phyloP scores from a whole-genome alignment of 92 coral and sea anemone genomes.

The Umimayanthus chanpuru region DNA sequence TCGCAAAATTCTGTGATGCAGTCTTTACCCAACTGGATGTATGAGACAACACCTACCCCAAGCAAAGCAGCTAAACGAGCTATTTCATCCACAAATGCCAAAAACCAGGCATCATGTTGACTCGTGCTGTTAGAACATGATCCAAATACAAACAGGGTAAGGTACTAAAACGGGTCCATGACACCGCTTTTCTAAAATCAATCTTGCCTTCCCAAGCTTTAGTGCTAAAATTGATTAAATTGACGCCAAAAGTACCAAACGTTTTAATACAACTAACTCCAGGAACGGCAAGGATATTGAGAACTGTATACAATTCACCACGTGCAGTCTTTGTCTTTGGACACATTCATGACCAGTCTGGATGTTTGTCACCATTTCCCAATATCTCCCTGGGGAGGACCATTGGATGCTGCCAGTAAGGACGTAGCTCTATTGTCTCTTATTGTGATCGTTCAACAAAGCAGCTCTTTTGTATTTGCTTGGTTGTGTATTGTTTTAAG shows the following conservation, averaged over 20 bases:
- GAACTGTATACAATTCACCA: background rate
- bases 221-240: background rate
- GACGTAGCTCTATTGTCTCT: too few species aligned
- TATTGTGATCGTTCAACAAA: too few species aligned
- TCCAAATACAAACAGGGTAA: background rate
- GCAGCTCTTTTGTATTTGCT: too few species aligned
- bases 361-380: conserved; percentile 29
- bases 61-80: conserved; percentile 19
- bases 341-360: conserved; percentile 46
- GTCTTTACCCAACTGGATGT: background rate
- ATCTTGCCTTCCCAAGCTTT: background rate
- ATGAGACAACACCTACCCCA: conserved; percentile 17
- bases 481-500: too few species aligned
- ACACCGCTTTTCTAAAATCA: conserved; percentile 23
- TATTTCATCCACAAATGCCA: conserved; percentile 29
- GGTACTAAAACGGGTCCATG: conserved; percentile 29
- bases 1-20: conserved; percentile 31
- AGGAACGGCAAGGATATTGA: conserved; percentile 41
- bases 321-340: too few species aligned
- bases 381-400: conserved; percentile 29
- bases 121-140: conserved; percentile 20
- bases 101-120: background rate
- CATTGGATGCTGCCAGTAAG: conserved; percentile 45
- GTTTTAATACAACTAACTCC: conserved; percentile 37
- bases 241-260: too few species aligned